Evolutionary conservation across 2,113 vertebrate species (phyloP).

Genomic region (Muscicapa adusta): DNA sequence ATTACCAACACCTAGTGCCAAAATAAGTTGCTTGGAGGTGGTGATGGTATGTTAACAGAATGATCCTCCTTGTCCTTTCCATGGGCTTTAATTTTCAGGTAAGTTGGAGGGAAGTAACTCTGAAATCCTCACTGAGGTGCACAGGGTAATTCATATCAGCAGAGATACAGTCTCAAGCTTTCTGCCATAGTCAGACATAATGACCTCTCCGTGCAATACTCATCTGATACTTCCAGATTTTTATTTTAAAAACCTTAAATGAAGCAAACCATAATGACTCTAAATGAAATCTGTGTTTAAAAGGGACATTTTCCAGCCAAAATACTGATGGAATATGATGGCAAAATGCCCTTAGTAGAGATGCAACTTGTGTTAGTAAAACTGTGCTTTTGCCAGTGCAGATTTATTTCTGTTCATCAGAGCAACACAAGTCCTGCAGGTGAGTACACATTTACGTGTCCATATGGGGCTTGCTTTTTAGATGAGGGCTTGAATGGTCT

Average conservation of each 20-base stretch:
- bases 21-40: not conserved
- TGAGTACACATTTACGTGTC: not conserved
- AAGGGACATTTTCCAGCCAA: not conserved
- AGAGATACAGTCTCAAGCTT: not conserved
- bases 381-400: not conserved
- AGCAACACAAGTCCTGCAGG: not conserved
- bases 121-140: not conserved
- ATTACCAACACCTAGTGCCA: not conserved
- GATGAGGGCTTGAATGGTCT: fast-evolving
- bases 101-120: not conserved
- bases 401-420: not conserved
- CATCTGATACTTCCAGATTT: not conserved
- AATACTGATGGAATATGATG: not conserved
- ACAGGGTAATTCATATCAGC: not conserved
- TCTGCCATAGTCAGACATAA: not conserved
- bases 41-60: not conserved
- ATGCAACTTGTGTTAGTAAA: not conserved
- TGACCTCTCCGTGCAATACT: not conserved
- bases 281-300: not conserved
- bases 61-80: not conserved
- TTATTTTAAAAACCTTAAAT: not conserved
- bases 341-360: not conserved
- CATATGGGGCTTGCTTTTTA: not conserved
- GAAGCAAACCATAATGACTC: not conserved
- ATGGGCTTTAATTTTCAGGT: not conserved